Evolutionary conservation across 2,888 invertebrate species (phyloP).

Genomic region (Dryococelus australis): DNA sequence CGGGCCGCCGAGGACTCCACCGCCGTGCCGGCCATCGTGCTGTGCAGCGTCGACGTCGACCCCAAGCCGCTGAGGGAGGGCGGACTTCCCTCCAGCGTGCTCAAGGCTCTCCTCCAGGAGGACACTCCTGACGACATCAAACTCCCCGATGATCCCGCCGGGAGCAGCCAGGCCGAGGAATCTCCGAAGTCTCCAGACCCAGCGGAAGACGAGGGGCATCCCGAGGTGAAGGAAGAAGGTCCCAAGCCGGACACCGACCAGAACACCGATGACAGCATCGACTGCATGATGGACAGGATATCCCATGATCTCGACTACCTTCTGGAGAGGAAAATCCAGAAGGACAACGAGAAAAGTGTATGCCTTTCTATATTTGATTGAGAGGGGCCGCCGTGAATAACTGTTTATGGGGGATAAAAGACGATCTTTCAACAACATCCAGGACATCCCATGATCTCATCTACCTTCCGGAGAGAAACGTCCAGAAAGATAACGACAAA

Average conservation of each 20-base stretch:
- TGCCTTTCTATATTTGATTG: conserved; percentile 8
- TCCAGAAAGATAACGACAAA: neutral
- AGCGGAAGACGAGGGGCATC: neutral
- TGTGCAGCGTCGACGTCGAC: conserved; percentile 56
- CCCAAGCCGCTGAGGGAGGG: conserved; percentile 43
- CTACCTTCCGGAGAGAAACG: conserved; percentile 76
- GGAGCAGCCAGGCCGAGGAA: conserved; percentile 17
- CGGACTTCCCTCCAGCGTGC: conserved; percentile 30
- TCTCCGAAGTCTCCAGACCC: neutral
- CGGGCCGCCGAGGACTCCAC: conserved; percentile 30
- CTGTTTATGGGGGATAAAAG: neutral
- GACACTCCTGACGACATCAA: neutral
- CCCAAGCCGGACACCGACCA: conserved; percentile 52
- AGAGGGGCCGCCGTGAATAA: neutral
- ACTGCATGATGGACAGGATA: conserved; percentile 77
- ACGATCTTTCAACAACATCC: conserved; percentile 41
- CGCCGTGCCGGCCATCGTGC: conserved; percentile 51
- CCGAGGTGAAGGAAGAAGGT: neutral
- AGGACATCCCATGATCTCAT: conserved; percentile 84
- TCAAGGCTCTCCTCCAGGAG: conserved; percentile 13
- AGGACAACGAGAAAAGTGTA: neutral
- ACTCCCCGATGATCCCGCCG: neutral
- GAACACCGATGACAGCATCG: conserved; percentile 48
- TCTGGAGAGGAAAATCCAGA: conserved; percentile 68
- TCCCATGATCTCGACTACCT: conserved; percentile 84